Conservation (phyloP, 1,140 invertebrate species). For the Brachionus rubens region DNA sequence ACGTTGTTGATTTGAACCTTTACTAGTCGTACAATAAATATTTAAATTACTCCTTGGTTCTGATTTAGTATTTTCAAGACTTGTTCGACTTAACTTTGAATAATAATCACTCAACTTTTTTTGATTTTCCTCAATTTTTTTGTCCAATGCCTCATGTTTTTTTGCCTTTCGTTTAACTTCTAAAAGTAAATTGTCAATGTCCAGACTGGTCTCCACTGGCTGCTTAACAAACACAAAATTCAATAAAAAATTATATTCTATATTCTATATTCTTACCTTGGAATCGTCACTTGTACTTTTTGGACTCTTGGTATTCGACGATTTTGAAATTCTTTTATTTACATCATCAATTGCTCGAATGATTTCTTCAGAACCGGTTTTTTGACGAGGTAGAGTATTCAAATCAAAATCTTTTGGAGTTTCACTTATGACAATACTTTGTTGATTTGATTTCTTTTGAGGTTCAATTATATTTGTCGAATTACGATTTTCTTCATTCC, state of each 20-base stretch:
- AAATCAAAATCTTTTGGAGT: neutral
- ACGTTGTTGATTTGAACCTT: neutral
- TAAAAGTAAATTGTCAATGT: neutral
- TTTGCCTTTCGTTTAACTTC: neutral
- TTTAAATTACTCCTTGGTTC: neutral
- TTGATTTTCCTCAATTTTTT: neutral
- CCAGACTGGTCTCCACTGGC: neutral
- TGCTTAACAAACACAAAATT: neutral
- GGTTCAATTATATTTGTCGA: too few species aligned
- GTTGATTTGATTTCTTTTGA: too few species aligned
- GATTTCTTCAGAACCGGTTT: neutral
- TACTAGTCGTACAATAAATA: neutral
- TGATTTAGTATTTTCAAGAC: neutral
- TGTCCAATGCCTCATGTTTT: neutral
- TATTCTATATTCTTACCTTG: too few species aligned
- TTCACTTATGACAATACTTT: neutral
- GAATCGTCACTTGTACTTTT: too few species aligned
- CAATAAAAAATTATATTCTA: neutral
- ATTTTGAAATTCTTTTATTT: neutral
- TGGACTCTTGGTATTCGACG: neutral
- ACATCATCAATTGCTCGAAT: slow-evolving; percentile 36
- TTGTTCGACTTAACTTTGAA: neutral
- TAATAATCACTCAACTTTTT: neutral
- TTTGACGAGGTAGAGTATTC: slow-evolving; percentile 1
- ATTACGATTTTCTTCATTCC: too few species aligned